Evolutionary conservation across 2,888 invertebrate genomes (phyloP), one percentile per base, ranked within the genome.

Genomic region (Parnassius mnemosyne): DNA sequence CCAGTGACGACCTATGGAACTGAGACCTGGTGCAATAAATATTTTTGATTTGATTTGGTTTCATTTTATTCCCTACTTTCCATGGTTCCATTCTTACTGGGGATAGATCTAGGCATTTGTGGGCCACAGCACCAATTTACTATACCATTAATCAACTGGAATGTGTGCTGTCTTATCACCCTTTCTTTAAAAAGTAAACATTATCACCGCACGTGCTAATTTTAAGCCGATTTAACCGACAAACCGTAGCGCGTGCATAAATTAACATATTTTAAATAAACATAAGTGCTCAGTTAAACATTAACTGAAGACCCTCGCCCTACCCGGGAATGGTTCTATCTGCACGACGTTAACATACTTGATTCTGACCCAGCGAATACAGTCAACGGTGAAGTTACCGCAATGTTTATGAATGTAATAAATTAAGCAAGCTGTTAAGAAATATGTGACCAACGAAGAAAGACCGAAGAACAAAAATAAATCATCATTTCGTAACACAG

Each of bases 361-460:
- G 3, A 47, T 5, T 12, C 11, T 7, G 5, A n/a, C 11, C 13
- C n/a, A 47, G n/a, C 47, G 47, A 47, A n/a, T 47, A 13, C 9
- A n/a, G 47, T 49, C 49, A 13, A 3, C n/a, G 47, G 47, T 42
- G 46, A 20, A 12, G 34, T 25, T 20, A 2, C 11, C 53, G 42
- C 34, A 3, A 12, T 53, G 53, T 59, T 59, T 53, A 53, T 53
- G 59, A 41, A 34, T 1, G 53, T 53, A 34, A 56, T 61, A 61
- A 60, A 55, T 60, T 55, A 55, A 55, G 34, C 16, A n/a, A 43
- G 10, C 5, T 43, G 50, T 43, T 52, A 41, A 53, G 43, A 58
- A 34, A 59, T 20, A 20, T 41, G 41, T 9, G 10, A 10, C 13
- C 60, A 53, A 55, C 50, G 43, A 44, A 34, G 13, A 3, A 25